These are phyloP conservation scores for Alcedo atthis DNA, from an alignment of 2,797 vertebrate genomes.

Conservation along the genomic window DNA sequence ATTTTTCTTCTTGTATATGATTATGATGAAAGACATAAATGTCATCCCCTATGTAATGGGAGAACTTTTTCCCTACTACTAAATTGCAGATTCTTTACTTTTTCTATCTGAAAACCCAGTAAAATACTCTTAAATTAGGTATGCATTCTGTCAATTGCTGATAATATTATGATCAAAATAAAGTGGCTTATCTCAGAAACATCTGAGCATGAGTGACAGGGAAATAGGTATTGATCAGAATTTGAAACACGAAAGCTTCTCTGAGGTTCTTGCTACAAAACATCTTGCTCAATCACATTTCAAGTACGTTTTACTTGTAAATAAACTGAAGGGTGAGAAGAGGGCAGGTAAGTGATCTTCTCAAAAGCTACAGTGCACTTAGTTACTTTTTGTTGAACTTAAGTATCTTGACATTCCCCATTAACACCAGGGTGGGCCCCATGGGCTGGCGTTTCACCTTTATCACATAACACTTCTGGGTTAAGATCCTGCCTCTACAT, in stretches of 20 bases:
- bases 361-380: not conserved
- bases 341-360: not conserved
- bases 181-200: not conserved
- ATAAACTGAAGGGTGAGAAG: not conserved
- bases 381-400: not conserved
- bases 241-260: not conserved
- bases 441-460: not conserved
- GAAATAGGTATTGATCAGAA: not conserved
- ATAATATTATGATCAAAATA: not conserved
- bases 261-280: not conserved
- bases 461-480: not conserved
- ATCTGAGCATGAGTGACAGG: not conserved
- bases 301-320: not conserved
- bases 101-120: not conserved
- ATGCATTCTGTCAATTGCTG: not conserved
- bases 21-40: not conserved
- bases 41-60: not conserved
- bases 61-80: not conserved
- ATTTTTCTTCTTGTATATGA: not conserved
- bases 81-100: fast-evolving
- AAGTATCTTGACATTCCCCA: fast-evolving
- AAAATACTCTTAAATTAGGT: not conserved
- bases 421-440: not conserved
- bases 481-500: not conserved
- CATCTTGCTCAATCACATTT: not conserved